Evolutionary conservation across 2,888 invertebrate genomes (phyloP).

Genomic region (Lasioglossum marginatum): DNA sequence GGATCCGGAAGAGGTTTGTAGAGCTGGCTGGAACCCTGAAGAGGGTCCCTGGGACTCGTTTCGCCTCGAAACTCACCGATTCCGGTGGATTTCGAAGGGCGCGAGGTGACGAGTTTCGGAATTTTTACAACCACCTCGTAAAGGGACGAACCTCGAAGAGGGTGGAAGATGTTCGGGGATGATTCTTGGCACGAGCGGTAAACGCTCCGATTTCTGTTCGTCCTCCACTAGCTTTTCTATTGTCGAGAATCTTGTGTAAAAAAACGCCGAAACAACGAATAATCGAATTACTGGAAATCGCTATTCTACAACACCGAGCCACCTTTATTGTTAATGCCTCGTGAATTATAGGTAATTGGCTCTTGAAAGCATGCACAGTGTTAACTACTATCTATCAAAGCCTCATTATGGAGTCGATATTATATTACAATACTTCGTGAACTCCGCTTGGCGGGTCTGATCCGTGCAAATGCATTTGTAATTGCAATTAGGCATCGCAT

Average conservation of each 20-base stretch:
- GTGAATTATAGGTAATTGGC: background rate
- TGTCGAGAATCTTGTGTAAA: background rate
- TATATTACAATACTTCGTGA: background rate
- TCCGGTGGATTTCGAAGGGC: background rate
- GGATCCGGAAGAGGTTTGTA: background rate
- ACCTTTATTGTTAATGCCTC: background rate
- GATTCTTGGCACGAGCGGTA: background rate
- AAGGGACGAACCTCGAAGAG: background rate
- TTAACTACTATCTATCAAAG: background rate
- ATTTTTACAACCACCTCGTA: conserved; percentile 15
- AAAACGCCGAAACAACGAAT: background rate
- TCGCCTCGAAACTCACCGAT: background rate
- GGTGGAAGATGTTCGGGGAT: background rate
- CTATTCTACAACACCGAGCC: background rate
- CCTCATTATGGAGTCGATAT: background rate
- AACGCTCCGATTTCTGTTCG: background rate
- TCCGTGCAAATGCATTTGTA: background rate
- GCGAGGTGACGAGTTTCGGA: conserved; percentile 1
- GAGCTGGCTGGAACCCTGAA: background rate
- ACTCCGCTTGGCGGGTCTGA: background rate
- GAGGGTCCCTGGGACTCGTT: background rate
- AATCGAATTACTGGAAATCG: background rate
- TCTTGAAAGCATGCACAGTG: background rate
- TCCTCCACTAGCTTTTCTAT: background rate
- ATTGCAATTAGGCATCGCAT: background rate